Evolutionary conservation across 2,113 vertebrate genomes (phyloP).

Genomic region (Lophura nycthemera): DNA sequence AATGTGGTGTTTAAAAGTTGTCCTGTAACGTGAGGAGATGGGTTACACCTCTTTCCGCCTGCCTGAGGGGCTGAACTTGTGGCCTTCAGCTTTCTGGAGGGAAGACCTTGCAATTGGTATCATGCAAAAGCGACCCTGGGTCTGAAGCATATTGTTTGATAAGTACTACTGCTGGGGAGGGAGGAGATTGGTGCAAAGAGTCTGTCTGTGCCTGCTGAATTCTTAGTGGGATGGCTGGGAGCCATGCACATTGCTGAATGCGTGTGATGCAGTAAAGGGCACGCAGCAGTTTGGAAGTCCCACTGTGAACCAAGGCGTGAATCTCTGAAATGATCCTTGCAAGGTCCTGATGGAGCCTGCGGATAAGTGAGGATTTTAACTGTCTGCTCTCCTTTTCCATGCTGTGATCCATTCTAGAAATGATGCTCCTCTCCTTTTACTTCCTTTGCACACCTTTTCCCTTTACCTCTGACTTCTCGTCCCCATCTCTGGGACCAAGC

Average conservation of each 20-base stretch:
- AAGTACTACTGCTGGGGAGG: not conserved
- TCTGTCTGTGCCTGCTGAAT: not conserved
- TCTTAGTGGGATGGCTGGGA: not conserved
- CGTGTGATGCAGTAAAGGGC: fast-evolving
- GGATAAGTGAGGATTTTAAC: not conserved
- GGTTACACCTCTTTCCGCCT: not conserved
- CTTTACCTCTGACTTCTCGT: not conserved
- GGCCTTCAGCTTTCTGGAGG: not conserved
- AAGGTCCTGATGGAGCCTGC: not conserved
- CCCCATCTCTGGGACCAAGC: not conserved
- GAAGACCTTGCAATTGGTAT: not conserved
- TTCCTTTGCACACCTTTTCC: not conserved
- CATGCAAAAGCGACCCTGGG: not conserved
- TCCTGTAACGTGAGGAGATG: not conserved
- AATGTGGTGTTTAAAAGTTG: not conserved
- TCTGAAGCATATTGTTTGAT: not conserved
- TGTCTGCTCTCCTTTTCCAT: fast-evolving
- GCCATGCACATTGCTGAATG: not conserved
- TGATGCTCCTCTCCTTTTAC: not conserved
- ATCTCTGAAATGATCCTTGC: not conserved
- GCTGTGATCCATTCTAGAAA: not conserved
- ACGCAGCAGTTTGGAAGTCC: not conserved
- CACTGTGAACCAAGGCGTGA: not conserved
- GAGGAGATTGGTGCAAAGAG: not conserved
- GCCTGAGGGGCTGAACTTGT: not conserved